Base-by-base conservation (phyloP, 2,113 vertebrate species). In the Myotis brandtii region DNA sequence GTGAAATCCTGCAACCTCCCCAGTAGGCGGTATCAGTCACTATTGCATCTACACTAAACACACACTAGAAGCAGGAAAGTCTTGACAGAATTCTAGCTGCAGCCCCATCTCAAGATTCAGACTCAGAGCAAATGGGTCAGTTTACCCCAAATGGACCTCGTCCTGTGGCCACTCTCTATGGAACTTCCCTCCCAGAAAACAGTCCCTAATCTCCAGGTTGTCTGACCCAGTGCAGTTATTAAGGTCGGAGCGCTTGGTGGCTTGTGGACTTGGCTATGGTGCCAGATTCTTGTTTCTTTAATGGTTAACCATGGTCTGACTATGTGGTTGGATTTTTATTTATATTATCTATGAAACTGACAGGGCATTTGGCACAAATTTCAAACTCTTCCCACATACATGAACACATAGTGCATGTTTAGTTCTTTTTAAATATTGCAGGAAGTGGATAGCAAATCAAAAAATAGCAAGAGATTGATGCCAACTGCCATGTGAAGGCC, bases 301-400 rank as follows among this genome's bases (percentile, higher is more conserved):
- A 30, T 54, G 27, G 67, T 67, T 94, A 92, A 84, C 73, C 12
- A 3, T 70, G 23, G 9, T 85, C 67, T 95, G 76, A 67, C 72
- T 89, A 40, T 32, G 16, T 66, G 70, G 56, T 86, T 90, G 37
- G 14, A 40, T 43, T 94, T 96, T 82, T 66, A 69, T 84, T 76
- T 86, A 79, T 32, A 50, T 82, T 56, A 43, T 72, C 59, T 69
- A 18, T 77, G 75, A 93, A 88, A 84, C 0, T 30, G 70, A 77
- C 16, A 67, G 27, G 64, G 37, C 3, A 16, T 46, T 75, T 94
- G n/a, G 56, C 30, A 48, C 66, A 23, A 21, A 21, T 64, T 96
- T 70, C 32, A 86, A 76, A 67, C 91, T 66, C 40, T 70, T 77
- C 62, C 77, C 76, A 80, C 67, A 80, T 37, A 37, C 6, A 25